These are phyloP conservation scores for Drosophila ustulata DNA, from an alignment of 2,888 invertebrate species.

Conservation along the genomic window DNA sequence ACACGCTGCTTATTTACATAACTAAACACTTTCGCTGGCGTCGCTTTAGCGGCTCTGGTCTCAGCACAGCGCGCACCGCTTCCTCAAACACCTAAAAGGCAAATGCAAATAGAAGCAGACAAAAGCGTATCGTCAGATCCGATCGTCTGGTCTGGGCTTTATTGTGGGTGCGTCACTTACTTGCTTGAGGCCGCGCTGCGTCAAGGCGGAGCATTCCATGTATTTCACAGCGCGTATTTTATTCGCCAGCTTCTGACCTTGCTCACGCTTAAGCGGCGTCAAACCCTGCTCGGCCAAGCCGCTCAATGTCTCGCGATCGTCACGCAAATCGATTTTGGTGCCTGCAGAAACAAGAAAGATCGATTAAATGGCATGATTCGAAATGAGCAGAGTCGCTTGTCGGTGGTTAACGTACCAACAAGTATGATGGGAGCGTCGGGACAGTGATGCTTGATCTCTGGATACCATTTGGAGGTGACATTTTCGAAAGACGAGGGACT, in stretches of 20 bases:
- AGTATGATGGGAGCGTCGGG: constrained; percentile 99
- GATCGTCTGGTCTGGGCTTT: constrained; percentile 4
- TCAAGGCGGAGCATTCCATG: constrained; percentile 99
- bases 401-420: constrained; percentile 89
- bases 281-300: constrained; percentile 96
- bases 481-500: constrained; percentile 99
- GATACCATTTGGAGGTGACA: constrained; percentile 99
- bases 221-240: constrained; percentile 99
- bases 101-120: neutral
- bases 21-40: constrained; percentile 96
- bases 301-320: constrained; percentile 97
- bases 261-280: constrained; percentile 98
- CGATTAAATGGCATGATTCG: neutral
- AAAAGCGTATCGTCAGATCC: constrained; percentile 25
- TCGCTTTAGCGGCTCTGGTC: constrained; percentile 98
- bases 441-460: constrained; percentile 99
- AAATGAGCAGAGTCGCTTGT: neutral
- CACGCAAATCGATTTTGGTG: constrained; percentile 99
- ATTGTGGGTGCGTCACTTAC: constrained; percentile 82
- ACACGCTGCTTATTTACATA: constrained; percentile 86
- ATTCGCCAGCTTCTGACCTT: constrained; percentile 98
- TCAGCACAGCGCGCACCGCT: constrained; percentile 97
- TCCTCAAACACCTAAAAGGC: constrained; percentile 96
- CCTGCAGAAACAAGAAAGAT: constrained; percentile 86
- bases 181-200: constrained; percentile 98